Base-by-base conservation (phyloP, 2,113 vertebrate species). In the Gymnocephalus cernua region DNA sequence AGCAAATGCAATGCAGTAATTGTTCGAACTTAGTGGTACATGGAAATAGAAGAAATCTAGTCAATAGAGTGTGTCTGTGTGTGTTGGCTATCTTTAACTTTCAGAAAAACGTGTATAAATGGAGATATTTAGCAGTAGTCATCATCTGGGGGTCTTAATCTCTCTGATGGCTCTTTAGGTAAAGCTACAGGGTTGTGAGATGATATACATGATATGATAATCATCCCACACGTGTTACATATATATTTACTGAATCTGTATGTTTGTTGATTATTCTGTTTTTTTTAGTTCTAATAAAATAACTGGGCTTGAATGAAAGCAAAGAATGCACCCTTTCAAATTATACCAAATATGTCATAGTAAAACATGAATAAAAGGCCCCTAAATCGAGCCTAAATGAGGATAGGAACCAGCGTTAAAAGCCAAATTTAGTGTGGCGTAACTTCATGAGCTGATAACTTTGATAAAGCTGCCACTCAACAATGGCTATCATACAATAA, bases 1-100 rank as follows among this genome's bases (percentile, higher is more conserved):
- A 58, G 70, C 45, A 12, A 64, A 44, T 13, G 3, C n/a, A 14
- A 3, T 4, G 48, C 25, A 32, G 56, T 21, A 58, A 58, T 29
- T 86, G 51, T 59, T 51, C 29, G 32, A 48, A 73, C 62, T 54
- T 32, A n/a, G 13, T 32, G 53, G 65, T 44, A 54, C 64, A 57
- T 29, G 56, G 16, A 61, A 51, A 9, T 45, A 47, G 50, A 64
- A 74, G 50, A 35, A 63, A 27, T 63, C 58, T 32, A 74, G 21
- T 45, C 45, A 16, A 4, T 8, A 27, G 11, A 25, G 27, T 29
- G n/a, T 62, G 50, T 65, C 44, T 27, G 19, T 50, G 29, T 25
- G 21, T 44, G 48, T 65, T 6, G 41, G 48, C 8, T 4, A 11
- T 7, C 38, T 61, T 75, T 13, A 67, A 47, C 27, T 18, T 6